These are phyloP conservation scores for Drosophila nr. medialis DNA, from an alignment of 2,888 invertebrate species.

Conservation along the genomic window DNA sequence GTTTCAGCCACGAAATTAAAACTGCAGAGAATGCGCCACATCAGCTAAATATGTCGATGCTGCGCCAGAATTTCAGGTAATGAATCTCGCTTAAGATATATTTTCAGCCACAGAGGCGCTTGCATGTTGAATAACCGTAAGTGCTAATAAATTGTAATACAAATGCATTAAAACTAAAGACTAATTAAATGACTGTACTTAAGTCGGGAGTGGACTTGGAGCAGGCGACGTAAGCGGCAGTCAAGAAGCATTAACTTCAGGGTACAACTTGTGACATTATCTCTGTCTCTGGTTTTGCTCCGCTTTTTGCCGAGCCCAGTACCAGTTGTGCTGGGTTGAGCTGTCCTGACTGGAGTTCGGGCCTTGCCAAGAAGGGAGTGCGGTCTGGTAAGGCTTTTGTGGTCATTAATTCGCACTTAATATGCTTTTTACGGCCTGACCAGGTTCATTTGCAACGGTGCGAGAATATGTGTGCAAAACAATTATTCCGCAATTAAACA, in stretches of 20 bases:
- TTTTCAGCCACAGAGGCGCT: constrained; percentile 14
- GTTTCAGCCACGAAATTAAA: neutral
- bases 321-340: constrained; percentile 8
- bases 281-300: constrained; percentile 48
- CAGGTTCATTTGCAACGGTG: constrained; percentile 72
- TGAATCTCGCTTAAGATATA: constrained; percentile 39
- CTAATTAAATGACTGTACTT: constrained; percentile 79
- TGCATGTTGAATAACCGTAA: constrained; percentile 49
- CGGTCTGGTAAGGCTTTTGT: constrained; percentile 68
- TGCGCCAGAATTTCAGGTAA: constrained; percentile 34
- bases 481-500: constrained; percentile 81
- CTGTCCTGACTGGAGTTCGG: constrained; percentile 13
- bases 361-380: constrained; percentile 33
- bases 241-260: constrained; percentile 38
- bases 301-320: constrained; percentile 55
- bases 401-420: constrained; percentile 81
- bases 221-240: constrained; percentile 69
- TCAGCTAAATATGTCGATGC: neutral
- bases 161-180: constrained; percentile 79
- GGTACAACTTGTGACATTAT: constrained; percentile 30
- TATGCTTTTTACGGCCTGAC: constrained; percentile 77
- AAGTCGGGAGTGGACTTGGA: constrained; percentile 59
- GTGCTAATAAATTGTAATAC: constrained; percentile 80
- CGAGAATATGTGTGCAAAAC: constrained; percentile 81
- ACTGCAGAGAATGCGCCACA: neutral